Evolutionary conservation across 2,888 invertebrate species (phyloP), one percentile per base, ranked within the genome.

Genomic region (Agonum fuliginosum): DNA sequence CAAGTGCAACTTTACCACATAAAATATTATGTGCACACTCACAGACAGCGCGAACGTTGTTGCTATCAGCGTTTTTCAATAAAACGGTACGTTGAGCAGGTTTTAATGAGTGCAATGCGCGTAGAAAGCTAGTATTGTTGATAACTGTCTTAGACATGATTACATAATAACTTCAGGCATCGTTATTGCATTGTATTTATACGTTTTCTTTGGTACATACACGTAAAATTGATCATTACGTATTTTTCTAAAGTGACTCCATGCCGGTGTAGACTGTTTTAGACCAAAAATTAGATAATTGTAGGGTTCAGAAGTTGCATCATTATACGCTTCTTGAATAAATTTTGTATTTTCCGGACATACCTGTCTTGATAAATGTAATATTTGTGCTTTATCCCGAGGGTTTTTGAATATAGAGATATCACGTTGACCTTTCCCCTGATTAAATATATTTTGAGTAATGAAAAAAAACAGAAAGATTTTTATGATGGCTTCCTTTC

Each of bases 401-500:
- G 78, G 79, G 67, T 80, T 81, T 70, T 81, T 80, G 62, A 81
- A 81, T 12, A 81, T 58, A 4, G 80, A 81, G 12, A 80, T 80
- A 51, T 81, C 80, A 22, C 80, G 67, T 41, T 80, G 79, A 2
- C 80, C 80, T 73, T 76, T 81, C 5, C 80, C 80, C 58, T 81
- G 80, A 77, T 79, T 79, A 70, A 81, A 82, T 14, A 82, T 70
- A 6, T 54, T n/a, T 24, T 22, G 54, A 20, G 54, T 24, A 30
- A 24, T 27, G n/a, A 62, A 62, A 62, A 62, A 46, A 54, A 2
- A 72, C 72, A 3, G 51, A 72, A 34, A 72, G n/a, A 72, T 72
- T 71, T 30, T 71, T 71, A 27, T 72, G 72, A 51, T 71, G 30
- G 10, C 6, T 22, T 1, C 71, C 14, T 48, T 71, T 71, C 1